A percentile compares a stretch with the other conserved stretches of the same genome.
phyloP scores from a whole-genome alignment of 2,888 invertebrate species.

The Dexiosoma caninum region DNA sequence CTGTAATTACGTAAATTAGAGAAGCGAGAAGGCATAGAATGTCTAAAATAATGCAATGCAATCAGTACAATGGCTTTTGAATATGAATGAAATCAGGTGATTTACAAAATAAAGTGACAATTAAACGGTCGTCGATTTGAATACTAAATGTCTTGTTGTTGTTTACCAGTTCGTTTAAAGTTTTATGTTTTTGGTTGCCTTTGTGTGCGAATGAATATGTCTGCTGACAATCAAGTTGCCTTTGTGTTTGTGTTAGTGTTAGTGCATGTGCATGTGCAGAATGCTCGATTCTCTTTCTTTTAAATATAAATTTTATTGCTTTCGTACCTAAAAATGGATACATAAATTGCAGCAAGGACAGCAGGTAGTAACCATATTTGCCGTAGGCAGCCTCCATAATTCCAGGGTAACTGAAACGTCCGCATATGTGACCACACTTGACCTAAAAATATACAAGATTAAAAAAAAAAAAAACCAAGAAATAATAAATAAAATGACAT shows the following conservation, averaged over 20 bases:
- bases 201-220: too few relatives aligned
- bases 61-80: neutral
- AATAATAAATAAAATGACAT: neutral
- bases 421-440: conserved; percentile 85
- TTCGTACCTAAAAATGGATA: conserved; percentile 89
- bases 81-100: neutral
- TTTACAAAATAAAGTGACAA: conserved; percentile 10
- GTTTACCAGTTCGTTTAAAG: neutral
- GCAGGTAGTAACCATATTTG: conserved; percentile 85
- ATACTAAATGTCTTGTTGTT: neutral
- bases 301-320: neutral
- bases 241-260: neutral
- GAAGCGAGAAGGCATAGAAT: neutral
- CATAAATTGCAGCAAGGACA: conserved; percentile 87
- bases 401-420: conserved; percentile 85
- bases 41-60: neutral
- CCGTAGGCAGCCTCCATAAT: conserved; percentile 90
- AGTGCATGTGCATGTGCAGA: neutral
- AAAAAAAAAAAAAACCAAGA: neutral
- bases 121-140: conserved; percentile 18
- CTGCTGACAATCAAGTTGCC: neutral
- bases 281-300: neutral
- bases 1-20: conserved; percentile 78
- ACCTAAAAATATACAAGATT: conserved; percentile 69
- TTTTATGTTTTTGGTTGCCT: too few relatives aligned